Base-by-base conservation (phyloP, 2,113 vertebrate genomes). In the Corythoichthys intestinalis region DNA sequence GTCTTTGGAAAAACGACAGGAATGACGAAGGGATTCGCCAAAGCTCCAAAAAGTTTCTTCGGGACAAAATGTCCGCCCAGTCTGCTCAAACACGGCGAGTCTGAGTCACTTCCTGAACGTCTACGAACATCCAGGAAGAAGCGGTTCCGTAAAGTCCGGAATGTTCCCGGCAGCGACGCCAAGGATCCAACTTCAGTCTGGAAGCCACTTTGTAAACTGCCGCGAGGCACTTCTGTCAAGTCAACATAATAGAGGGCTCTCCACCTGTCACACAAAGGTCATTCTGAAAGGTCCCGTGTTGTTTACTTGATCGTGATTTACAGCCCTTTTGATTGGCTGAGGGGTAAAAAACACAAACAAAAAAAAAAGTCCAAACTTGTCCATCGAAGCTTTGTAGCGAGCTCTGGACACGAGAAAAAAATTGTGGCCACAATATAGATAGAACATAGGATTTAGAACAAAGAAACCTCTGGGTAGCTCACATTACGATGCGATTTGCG, bases 11-110 rank as follows among this genome's bases (percentile, higher is more conserved):
- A 52, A 39, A 47, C 11, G 57, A n/a, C 34, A 64, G 75, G 75
- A 75, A 82, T 72, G 70, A 79, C 69, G 73, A 74, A 10, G 62
- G 72, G 68, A 70, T 74, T 66, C 39, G 53, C 53, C 53, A 56
- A 56, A 34, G 20, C 53, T 56, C 11, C 20, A 56, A 56, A 56
- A 56, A 34, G 9, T 8, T 10, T 34, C 10, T 10, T 4, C 12
- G 28, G 34, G 12, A 35, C 54, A 57, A 57, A 56, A 56, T 56
- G 54, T 57, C 54, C 54, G 53, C 54, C 54, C 11, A 4, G 54
- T 4, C 54, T 28, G 20, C 53, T 28, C 53, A 34, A 56, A n/a
- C 7, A 10, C 20, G 15, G 53, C 9, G 8, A 56, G 20, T 56
- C 53, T 34, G 53, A 34, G 53, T 56, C 53, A 56, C 28, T 56